Evolutionary conservation across 2,888 invertebrate species (phyloP).

Genomic region (Schrankia costaestrigalis): DNA sequence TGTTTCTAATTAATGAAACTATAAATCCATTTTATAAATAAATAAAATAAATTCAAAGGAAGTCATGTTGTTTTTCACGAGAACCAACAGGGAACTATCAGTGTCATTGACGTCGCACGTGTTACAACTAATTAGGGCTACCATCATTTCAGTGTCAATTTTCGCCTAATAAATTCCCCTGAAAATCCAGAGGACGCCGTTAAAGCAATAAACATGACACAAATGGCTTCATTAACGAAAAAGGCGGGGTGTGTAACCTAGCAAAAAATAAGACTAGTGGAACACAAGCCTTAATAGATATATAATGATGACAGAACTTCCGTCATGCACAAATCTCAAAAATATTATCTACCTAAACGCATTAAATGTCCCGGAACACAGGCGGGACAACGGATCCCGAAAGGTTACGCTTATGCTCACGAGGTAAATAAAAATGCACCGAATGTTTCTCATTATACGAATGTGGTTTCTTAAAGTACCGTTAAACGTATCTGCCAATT

Average conservation of each 20-base stretch:
- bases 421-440: conserved; percentile 26
- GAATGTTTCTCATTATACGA: conserved; percentile 26
- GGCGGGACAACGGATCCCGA: conserved; percentile 35
- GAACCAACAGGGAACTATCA: conserved; percentile 4
- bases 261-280: conserved; percentile 69
- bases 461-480: conserved; percentile 25
- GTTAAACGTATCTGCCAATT: conserved; percentile 28
- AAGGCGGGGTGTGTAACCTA: conserved; percentile 63
- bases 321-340: conserved; percentile 62
- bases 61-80: conserved; percentile 18
- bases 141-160: conserved; percentile 70
- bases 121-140: conserved; percentile 57
- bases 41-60: conserved; percentile 15
- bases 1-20: neutral
- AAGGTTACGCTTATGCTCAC: conserved; percentile 16
- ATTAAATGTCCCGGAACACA: conserved; percentile 53
- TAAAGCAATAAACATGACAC: conserved; percentile 77
- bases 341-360: conserved; percentile 58
- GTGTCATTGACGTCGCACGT: conserved; percentile 39
- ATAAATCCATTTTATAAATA: conserved; percentile 17
- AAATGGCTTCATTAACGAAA: conserved; percentile 76
- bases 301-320: conserved; percentile 73
- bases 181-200: conserved; percentile 72
- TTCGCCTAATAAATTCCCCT: conserved; percentile 72
- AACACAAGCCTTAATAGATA: conserved; percentile 67